phyloP scores from a whole-genome alignment of 1,140 invertebrate species.

The Oedothorax gibbosus region DNA sequence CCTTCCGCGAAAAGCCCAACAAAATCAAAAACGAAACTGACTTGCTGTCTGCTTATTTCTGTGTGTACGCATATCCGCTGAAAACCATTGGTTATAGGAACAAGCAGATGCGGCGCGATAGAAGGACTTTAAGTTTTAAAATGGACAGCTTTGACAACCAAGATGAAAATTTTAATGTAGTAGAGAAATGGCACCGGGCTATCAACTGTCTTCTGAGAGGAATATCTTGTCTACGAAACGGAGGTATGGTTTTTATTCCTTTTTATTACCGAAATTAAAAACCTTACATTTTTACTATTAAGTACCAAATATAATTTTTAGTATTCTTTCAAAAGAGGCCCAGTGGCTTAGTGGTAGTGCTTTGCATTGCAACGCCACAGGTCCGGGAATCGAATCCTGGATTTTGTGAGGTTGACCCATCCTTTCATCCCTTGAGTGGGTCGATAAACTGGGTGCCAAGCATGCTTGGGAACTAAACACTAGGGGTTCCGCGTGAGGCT shows the following conservation, averaged over 20 bases:
- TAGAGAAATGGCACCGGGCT: slow-evolving; percentile 83
- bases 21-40: slow-evolving; percentile 13
- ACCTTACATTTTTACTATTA: no score
- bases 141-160: slow-evolving; percentile 84
- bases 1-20: slow-evolving; percentile 41
- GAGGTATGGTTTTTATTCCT: slow-evolving; percentile 41
- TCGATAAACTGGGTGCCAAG: no score
- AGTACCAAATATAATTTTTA: no score
- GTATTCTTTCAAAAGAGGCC: no score
- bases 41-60: slow-evolving; percentile 74
- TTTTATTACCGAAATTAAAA: neutral
- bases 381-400: no score
- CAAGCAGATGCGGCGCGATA: slow-evolving; percentile 76
- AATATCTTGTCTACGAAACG: slow-evolving; percentile 18
- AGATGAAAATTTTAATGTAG: slow-evolving; percentile 85
- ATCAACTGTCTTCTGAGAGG: slow-evolving; percentile 77
- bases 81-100: slow-evolving; percentile 74
- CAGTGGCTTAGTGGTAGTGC: no score
- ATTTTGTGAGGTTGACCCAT: no score
- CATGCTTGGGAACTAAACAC: no score
- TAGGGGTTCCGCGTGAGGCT: no score
- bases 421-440: no score
- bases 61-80: slow-evolving; percentile 86
- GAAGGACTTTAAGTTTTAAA: slow-evolving; percentile 78
- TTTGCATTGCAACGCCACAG: no score